Evolutionary conservation across 64 coral and sea anemone genomes (phyloP).

Genomic region (Pocillopora verrucosa): DNA sequence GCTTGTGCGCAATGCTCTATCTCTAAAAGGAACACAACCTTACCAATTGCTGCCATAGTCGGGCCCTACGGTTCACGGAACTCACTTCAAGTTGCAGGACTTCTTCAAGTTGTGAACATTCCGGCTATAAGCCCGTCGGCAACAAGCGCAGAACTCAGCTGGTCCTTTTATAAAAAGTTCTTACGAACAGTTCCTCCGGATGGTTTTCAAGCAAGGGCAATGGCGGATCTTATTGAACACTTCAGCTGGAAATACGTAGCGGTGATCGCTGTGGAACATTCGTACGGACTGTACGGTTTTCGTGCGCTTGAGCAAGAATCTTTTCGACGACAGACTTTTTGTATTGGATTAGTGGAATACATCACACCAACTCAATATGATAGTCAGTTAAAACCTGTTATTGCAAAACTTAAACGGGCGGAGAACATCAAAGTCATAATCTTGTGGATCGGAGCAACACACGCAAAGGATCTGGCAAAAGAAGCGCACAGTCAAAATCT

Average conservation of each 20-base stretch:
- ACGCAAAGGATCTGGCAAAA: slow-evolving; percentile 41
- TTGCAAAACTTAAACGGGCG: no score
- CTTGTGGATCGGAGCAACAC: slow-evolving; percentile 56
- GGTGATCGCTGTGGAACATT: slow-evolving; percentile 66
- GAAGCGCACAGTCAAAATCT: slow-evolving; percentile 41
- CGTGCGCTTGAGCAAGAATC: slow-evolving; percentile 45
- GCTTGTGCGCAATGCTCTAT: background rate
- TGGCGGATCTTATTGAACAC: slow-evolving; percentile 69
- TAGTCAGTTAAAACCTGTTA: no score
- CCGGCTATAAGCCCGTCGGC: slow-evolving; percentile 68
- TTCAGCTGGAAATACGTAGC: slow-evolving; percentile 69
- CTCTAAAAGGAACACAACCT: background rate
- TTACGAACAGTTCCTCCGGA: slow-evolving; percentile 57
- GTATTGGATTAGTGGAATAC: no score
- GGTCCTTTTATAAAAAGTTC: slow-evolving; percentile 54
- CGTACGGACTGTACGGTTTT: slow-evolving; percentile 54
- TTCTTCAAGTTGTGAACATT: slow-evolving; percentile 67
- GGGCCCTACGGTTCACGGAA: slow-evolving; percentile 60
- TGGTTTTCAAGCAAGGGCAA: slow-evolving; percentile 65
- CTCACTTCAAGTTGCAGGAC: slow-evolving; percentile 58
- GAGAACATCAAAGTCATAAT: slow-evolving; percentile 62
- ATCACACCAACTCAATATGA: no score
- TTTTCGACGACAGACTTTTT: no score
- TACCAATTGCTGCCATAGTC: slow-evolving; percentile 36
- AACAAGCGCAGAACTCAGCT: slow-evolving; percentile 66